Conservation (phyloP, 2,888 invertebrate genomes). For the Thera britannica region DNA sequence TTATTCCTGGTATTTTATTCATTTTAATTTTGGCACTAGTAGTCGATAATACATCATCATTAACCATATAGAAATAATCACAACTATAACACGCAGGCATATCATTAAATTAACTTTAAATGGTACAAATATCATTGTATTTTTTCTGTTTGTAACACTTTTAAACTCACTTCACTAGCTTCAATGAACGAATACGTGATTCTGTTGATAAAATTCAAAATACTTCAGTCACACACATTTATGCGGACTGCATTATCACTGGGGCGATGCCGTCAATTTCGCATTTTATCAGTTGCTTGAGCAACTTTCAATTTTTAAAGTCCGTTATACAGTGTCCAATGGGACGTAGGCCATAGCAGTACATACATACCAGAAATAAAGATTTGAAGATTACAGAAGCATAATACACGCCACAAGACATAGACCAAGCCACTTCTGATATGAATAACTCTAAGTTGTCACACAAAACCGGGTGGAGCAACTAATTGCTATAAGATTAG, state of each 20-base stretch:
- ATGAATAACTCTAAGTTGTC: neutral
- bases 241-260: neutral
- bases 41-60: neutral
- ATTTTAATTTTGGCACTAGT: neutral
- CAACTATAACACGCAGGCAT: constrained; percentile 10
- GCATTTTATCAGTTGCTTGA: neutral
- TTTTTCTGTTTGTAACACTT: neutral
- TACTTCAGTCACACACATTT: neutral
- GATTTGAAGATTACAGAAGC: neutral
- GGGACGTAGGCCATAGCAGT: no score
- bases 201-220: neutral
- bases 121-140: neutral
- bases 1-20: constrained; percentile 8
- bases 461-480: neutral
- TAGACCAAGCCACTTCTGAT: neutral
- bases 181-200: neutral
- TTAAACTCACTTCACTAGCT: neutral
- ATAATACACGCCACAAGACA: no score
- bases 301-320: neutral
- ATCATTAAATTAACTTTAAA: neutral
- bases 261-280: neutral
- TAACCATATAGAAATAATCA: neutral
- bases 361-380: neutral
- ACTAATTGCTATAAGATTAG: neutral
- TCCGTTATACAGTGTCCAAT: no score